A percentile compares a stretch with the other conserved stretches of the same genome.
Evolutionary conservation across 2,797 vertebrate species (phyloP).

Genomic region (Pantherophis alleghaniensis): DNA sequence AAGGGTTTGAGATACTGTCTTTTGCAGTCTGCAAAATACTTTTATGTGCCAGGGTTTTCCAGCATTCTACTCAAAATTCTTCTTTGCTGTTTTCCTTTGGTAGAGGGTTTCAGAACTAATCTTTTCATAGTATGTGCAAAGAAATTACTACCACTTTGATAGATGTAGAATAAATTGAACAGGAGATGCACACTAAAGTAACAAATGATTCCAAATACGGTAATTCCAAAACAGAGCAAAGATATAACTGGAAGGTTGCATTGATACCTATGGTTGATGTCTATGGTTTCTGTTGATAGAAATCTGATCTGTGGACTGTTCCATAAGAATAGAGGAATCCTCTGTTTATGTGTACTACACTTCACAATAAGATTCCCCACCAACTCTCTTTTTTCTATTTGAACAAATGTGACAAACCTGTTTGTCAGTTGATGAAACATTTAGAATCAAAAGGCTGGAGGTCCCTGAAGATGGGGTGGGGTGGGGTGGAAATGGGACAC

Average conservation of each 20-base stretch:
- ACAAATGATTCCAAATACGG: slow-evolving; percentile 29
- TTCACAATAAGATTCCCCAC: background rate
- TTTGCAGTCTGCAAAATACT: too few species aligned
- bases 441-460: background rate
- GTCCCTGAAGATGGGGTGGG: background rate
- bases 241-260: slow-evolving; percentile 40
- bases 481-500: background rate
- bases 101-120: too few species aligned
- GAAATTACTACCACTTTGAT: background rate
- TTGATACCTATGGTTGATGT: background rate
- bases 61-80: too few species aligned
- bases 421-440: background rate
- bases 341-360: background rate
- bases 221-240: slow-evolving; percentile 38
- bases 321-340: background rate
- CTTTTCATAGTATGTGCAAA: background rate
- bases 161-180: background rate
- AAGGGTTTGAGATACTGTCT: too few species aligned
- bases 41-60: too few species aligned
- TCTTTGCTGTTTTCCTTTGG: too few species aligned
- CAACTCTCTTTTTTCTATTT: slow-evolving; percentile 18
- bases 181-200: background rate
- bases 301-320: background rate
- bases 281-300: background rate
- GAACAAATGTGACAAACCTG: slow-evolving; percentile 5